phyloP scores from a whole-genome alignment of 2,797 vertebrate species.

The Triplophysa yarkandensis region DNA sequence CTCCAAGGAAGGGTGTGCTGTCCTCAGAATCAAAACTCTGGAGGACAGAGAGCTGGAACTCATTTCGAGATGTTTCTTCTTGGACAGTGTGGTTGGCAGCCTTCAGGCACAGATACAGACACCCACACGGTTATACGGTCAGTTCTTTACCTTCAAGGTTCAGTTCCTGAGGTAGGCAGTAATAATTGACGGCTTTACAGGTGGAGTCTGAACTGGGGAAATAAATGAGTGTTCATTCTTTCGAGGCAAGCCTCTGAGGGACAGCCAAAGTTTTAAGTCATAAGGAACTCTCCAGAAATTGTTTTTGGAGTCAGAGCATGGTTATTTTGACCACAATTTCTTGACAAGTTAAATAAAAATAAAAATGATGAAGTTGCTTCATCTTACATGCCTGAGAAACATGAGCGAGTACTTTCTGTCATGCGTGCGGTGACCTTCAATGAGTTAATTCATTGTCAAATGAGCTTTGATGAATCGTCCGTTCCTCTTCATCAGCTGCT shows the following conservation, averaged over 20 bases:
- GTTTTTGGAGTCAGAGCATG: background rate
- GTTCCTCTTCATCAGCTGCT: slow-evolving; percentile 14
- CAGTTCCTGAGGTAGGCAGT: slow-evolving; percentile 29
- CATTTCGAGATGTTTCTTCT: slow-evolving; percentile 31
- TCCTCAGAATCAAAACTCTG: slow-evolving; percentile 31
- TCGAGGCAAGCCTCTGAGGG: slow-evolving; percentile 1
- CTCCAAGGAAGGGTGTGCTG: slow-evolving; percentile 2
- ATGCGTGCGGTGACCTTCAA: slow-evolving; percentile 22
- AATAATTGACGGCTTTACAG: slow-evolving; percentile 37
- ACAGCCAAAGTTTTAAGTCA: slow-evolving; percentile 12
- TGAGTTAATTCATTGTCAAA: slow-evolving; percentile 19
- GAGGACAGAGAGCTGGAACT: slow-evolving; percentile 23
- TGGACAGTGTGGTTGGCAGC: slow-evolving; percentile 31
- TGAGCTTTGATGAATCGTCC: slow-evolving; percentile 6
- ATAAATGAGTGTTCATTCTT: slow-evolving; percentile 42
- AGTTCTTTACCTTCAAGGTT: slow-evolving; percentile 28
- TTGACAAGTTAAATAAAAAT: too few relatives aligned
- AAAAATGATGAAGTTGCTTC: too few relatives aligned
- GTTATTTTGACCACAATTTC: too few relatives aligned
- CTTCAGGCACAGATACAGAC: slow-evolving; percentile 17
- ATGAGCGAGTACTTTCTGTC: slow-evolving; percentile 3
- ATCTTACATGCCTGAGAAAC: too few relatives aligned
- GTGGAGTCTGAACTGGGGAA: slow-evolving; percentile 25
- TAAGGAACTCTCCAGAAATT: background rate
- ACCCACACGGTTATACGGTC: slow-evolving; percentile 39